A percentile compares a stretch with the other conserved stretches of the same genome.
These are phyloP conservation scores for Brachionichthys hirsutus DNA, from an alignment of 2,113 vertebrate genomes.

Conservation along the genomic window DNA sequence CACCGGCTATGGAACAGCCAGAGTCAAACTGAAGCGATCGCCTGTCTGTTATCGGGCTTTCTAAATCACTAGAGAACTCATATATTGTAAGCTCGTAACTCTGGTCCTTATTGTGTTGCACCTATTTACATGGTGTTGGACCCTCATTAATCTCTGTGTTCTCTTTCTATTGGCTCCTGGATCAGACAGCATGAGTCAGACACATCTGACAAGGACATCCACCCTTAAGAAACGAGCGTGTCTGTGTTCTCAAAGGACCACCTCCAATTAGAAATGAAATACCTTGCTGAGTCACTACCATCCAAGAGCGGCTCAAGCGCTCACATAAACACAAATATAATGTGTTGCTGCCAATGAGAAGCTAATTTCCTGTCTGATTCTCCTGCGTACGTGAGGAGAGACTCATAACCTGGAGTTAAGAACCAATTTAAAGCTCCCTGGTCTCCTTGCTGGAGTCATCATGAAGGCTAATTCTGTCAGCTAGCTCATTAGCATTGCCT, in stretches of 20 bases:
- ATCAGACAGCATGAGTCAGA: slow-evolving; percentile 44
- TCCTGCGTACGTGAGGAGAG: neutral
- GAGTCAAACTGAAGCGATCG: slow-evolving; percentile 5
- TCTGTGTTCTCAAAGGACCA: slow-evolving; percentile 46
- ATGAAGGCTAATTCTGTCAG: slow-evolving; percentile 48
- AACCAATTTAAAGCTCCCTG: neutral
- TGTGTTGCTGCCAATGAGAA: slow-evolving; percentile 17
- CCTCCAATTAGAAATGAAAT: slow-evolving; percentile 67
- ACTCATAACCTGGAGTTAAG: slow-evolving; percentile 21
- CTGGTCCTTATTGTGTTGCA: neutral
- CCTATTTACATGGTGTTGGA: neutral
- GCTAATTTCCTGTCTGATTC: slow-evolving; percentile 28
- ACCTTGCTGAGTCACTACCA: slow-evolving; percentile 67
- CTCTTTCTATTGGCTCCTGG: slow-evolving; percentile 24
- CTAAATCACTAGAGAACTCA: neutral
- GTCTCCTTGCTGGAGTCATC: slow-evolving; percentile 12
- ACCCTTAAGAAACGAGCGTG: slow-evolving; percentile 32
- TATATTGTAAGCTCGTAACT: neutral
- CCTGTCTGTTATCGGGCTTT: too few relatives aligned
- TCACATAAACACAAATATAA: slow-evolving; percentile 5
- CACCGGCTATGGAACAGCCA: slow-evolving; percentile 6
- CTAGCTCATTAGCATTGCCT: neutral
- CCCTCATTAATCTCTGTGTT: neutral
- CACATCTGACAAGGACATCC: slow-evolving; percentile 56
- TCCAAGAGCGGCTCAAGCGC: slow-evolving; percentile 23